Percentiles rank a stretch among this genome's conserved stretches.
Evolutionary conservation across 2,113 vertebrate species (phyloP).

Genomic region (Spermophilus dauricus): DNA sequence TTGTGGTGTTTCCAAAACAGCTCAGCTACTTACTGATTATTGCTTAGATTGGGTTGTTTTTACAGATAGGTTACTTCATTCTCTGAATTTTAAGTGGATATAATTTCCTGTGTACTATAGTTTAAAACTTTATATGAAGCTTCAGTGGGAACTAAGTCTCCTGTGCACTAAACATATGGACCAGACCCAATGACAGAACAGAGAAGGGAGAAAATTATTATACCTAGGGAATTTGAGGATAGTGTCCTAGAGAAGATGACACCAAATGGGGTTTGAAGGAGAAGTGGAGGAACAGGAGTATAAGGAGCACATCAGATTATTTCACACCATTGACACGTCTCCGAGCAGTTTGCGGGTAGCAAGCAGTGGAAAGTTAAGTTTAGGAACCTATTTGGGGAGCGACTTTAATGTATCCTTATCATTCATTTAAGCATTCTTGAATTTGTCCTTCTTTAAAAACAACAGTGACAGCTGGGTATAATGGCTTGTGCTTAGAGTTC

Average conservation of each 20-base stretch:
- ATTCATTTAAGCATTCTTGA: neutral
- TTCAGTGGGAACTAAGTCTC: neutral
- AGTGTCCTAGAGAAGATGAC: neutral
- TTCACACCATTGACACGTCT: neutral
- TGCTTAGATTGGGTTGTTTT: constrained; percentile 3
- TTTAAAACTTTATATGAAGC: neutral
- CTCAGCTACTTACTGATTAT: neutral
- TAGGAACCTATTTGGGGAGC: neutral
- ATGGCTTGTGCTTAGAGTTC: neutral
- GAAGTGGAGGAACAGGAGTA: neutral
- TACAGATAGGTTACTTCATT: neutral
- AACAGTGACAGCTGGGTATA: neutral
- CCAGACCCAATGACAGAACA: neutral
- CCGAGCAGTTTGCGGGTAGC: neutral
- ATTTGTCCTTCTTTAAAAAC: neutral
- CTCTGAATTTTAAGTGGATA: neutral
- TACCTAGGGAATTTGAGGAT: neutral
- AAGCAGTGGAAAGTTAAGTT: neutral
- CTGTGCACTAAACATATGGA: neutral
- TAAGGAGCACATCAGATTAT: neutral
- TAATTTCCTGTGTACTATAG: neutral
- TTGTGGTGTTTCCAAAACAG: neutral
- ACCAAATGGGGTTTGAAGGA: neutral
- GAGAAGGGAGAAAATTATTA: neutral
- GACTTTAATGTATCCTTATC: neutral